A percentile compares a stretch with the other conserved stretches of the same genome.
Evolutionary conservation across 92 coral and sea anemone genomes (phyloP).

Genomic region (Palythoa grandis): DNA sequence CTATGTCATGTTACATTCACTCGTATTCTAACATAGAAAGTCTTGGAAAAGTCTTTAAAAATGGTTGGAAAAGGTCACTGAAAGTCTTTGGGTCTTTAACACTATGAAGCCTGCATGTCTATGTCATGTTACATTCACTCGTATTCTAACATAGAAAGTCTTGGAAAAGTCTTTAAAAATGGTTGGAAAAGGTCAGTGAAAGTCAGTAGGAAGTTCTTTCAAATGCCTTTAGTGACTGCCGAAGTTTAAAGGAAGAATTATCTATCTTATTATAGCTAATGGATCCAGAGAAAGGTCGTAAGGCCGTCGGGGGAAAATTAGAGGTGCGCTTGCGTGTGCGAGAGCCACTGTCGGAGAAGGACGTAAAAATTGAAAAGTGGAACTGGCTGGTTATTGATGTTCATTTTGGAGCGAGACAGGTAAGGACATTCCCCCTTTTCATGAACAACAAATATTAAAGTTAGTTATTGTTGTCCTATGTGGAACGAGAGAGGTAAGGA

Average conservation of each 20-base stretch:
- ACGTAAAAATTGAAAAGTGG: slow-evolving; percentile 92
- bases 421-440: background rate
- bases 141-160: no score
- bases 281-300: slow-evolving; percentile 96
- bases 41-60: no score
- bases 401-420: slow-evolving; percentile 78
- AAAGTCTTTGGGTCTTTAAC: no score
- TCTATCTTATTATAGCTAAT: slow-evolving; percentile 18
- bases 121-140: no score
- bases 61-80: no score
- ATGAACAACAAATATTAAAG: background rate
- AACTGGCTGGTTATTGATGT: slow-evolving; percentile 97
- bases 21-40: no score
- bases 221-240: background rate
- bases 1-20: no score
- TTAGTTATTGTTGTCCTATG: background rate
- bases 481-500: background rate
- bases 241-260: background rate
- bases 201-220: background rate
- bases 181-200: no score
- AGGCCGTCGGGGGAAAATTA: slow-evolving; percentile 91
- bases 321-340: slow-evolving; percentile 80
- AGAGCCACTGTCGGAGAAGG: slow-evolving; percentile 93
- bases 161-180: no score
- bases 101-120: no score